Base-by-base conservation (phyloP, 2,888 invertebrate species). In the Melitaea athalia region DNA sequence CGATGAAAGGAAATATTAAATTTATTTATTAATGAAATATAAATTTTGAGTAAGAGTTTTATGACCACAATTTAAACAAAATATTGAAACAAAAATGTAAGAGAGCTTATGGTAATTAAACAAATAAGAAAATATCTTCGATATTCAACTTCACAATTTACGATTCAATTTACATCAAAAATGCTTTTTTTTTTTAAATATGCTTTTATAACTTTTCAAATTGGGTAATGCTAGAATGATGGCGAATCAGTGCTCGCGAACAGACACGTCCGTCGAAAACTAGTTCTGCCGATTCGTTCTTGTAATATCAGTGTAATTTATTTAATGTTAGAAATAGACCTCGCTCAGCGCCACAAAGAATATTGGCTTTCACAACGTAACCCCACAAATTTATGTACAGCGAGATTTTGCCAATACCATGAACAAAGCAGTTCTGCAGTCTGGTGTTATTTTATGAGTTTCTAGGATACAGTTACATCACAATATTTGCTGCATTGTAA, bases 311-410 rank as follows among this genome's bases (percentile, higher is more conserved):
- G 81, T 84, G 88, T 91, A 91, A 92, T 91, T 92, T 92, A 92
- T 92, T 91, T 92, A 91, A 92, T 92, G 90, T 90, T 90, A 87
- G 88, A 90, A 91, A 90, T 87, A 89, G 85, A 91, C 85, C 85
- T 87, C 85, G 89, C 86, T 79, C 81, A 87, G 82, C 83, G 82
- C 87, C 81, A 87, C 91, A 91, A 92, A 91, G 91, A 92, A 92
- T 92, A 91, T 91, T 91, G 89, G 89, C 92, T 92, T 92, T 92
- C 92, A 91, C 90, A 91, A 92, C 89, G 88, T 89, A 88, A 88
- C 89, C 85, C 81, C 82, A 88, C 79, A 88, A 89, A 91, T 92
- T 91, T 92, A 91, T 91, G 89, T 89, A 81, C 86, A 71, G 80
- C 83, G 86, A 90, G 91, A 91, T 90, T 91, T 87, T 81, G 82